Evolutionary conservation across 2,888 invertebrate genomes (phyloP).

Genomic region (Dryobotodes eremita): DNA sequence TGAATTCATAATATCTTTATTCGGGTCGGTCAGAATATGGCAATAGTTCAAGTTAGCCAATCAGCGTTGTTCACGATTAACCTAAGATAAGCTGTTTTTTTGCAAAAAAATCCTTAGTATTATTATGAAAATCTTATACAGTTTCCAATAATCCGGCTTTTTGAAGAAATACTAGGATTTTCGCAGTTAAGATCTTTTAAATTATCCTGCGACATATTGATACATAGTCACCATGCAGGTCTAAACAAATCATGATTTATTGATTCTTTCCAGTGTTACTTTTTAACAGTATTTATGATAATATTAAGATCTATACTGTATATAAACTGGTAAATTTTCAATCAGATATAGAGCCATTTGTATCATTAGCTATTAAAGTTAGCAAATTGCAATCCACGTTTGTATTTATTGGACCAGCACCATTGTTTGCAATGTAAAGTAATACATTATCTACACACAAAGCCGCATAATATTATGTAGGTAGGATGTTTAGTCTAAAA

Average conservation of each 20-base stretch:
- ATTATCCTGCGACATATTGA: neutral
- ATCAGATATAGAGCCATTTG: constrained; percentile 6
- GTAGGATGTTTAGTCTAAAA: constrained; percentile 15
- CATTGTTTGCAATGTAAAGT: constrained; percentile 7
- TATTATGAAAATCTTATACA: neutral
- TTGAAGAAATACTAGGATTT: neutral
- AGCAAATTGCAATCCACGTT: constrained; percentile 17
- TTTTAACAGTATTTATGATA: too few relatives aligned
- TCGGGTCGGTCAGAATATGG: neutral
- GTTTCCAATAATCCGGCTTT: neutral
- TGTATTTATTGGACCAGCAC: constrained; percentile 16
- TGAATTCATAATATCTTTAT: neutral
- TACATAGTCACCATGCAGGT: neutral
- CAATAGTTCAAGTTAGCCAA: neutral
- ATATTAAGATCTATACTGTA: too few relatives aligned
- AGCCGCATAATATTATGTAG: neutral
- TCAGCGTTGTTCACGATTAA: neutral
- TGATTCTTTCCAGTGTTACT: neutral
- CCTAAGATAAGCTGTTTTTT: neutral
- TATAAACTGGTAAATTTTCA: constrained; percentile 7
- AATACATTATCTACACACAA: constrained; percentile 17
- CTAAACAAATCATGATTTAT: neutral
- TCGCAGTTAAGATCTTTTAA: neutral
- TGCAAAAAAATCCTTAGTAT: neutral
- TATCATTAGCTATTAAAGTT: neutral